Evolutionary conservation across 1,140 invertebrate genomes (phyloP).

Genomic region (Drosophila pallidifrons): DNA sequence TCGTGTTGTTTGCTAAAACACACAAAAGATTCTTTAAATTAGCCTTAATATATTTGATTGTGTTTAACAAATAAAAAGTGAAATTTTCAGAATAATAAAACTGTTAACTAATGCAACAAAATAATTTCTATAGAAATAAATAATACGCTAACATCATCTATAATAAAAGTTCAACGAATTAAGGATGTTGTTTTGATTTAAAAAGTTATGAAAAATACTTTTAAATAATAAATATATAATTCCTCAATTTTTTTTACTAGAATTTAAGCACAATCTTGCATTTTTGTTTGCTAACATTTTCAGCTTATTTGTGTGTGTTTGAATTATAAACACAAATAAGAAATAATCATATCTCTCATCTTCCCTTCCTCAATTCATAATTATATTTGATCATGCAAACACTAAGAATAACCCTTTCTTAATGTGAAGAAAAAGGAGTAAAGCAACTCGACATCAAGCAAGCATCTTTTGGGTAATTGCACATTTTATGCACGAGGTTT

Average conservation of each 20-base stretch:
- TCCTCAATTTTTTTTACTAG: too few relatives aligned
- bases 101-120: too few relatives aligned
- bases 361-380: slow-evolving; percentile 1
- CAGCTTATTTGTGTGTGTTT: not conserved
- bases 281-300: not conserved
- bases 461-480: slow-evolving; percentile 37
- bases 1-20: slow-evolving; percentile 36
- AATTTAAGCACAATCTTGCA: too few relatives aligned
- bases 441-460: not conserved
- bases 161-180: too few relatives aligned
- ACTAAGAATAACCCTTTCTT: slow-evolving; percentile 30
- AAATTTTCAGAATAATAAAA: too few relatives aligned
- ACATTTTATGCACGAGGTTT: slow-evolving; percentile 48
- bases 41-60: not conserved
- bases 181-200: too few relatives aligned
- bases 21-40: slow-evolving; percentile 12
- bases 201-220: too few relatives aligned
- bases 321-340: not conserved
- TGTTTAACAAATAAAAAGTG: not conserved
- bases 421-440: not conserved
- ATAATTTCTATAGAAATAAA: too few relatives aligned
- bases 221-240: too few relatives aligned
- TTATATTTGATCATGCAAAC: slow-evolving; percentile 21
- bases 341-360: not conserved
- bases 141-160: too few relatives aligned